phyloP scores from a whole-genome alignment of 2,797 vertebrate genomes.

The Synaphobranchus kaupii region DNA sequence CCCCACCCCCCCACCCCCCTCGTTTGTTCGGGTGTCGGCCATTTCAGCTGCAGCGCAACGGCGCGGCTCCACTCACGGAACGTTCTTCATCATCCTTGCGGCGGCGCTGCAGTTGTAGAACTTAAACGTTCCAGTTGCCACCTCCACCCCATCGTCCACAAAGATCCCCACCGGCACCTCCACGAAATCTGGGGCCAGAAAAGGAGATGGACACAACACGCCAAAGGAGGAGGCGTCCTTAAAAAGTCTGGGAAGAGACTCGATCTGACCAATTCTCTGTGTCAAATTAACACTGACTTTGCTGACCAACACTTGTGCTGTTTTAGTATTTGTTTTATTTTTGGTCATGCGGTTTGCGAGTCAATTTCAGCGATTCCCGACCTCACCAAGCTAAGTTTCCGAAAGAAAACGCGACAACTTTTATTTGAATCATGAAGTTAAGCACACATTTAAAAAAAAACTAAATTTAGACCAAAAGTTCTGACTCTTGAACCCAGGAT shows the following conservation, averaged over 20 bases:
- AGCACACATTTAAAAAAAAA: too few relatives aligned
- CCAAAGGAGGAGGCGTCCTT: not conserved
- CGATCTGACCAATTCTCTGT: too few relatives aligned
- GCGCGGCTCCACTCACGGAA: constrained; percentile 82
- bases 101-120: constrained; percentile 94
- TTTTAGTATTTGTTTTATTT: too few relatives aligned
- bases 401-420: too few relatives aligned
- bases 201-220: not conserved
- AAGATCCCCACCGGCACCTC: constrained; percentile 78
- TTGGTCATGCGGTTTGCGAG: not conserved
- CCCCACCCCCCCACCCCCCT: not conserved
- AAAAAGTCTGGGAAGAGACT: too few relatives aligned
- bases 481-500: too few relatives aligned
- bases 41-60: not conserved
- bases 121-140: constrained; percentile 82
- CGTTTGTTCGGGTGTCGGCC: not conserved
- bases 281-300: too few relatives aligned
- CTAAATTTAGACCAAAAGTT: too few relatives aligned
- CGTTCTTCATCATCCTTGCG: constrained; percentile 82
- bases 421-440: too few relatives aligned
- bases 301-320: not conserved
- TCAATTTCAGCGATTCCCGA: too few relatives aligned
- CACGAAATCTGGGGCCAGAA: constrained; percentile 80
- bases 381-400: too few relatives aligned
- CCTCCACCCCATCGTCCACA: constrained; percentile 68